A percentile compares a stretch with the other conserved stretches of the same genome.
phyloP scores from a whole-genome alignment of 2,797 vertebrate genomes.

The Rhinella marina region DNA sequence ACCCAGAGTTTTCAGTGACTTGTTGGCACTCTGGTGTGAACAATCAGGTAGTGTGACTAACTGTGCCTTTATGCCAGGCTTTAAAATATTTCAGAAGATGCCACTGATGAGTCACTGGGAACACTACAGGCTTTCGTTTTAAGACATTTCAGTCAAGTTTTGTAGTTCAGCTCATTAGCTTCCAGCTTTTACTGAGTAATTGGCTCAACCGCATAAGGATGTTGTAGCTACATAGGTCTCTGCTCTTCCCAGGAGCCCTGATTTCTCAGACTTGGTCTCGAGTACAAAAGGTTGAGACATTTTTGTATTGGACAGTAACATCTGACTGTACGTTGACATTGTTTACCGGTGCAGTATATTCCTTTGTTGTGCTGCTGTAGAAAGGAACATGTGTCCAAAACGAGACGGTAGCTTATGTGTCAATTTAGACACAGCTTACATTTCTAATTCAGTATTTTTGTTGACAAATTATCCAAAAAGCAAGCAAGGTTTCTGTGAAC shows the following conservation, averaged over 20 bases:
- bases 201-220: slow-evolving; percentile 20
- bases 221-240: slow-evolving; percentile 21
- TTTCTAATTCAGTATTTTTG: not conserved
- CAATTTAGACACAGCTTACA: not conserved
- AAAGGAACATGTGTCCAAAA: not conserved
- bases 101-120: slow-evolving; percentile 24
- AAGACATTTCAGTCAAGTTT: slow-evolving; percentile 32
- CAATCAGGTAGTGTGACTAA: slow-evolving; percentile 45
- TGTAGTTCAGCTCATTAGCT: slow-evolving; percentile 43
- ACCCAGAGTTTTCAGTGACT: slow-evolving; percentile 17
- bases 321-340: not conserved
- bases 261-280: not conserved
- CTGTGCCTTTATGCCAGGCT: slow-evolving; percentile 41
- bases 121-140: slow-evolving; percentile 29
- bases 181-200: slow-evolving; percentile 34
- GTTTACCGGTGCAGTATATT: not conserved
- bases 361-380: not conserved
- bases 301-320: not conserved
- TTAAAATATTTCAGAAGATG: slow-evolving; percentile 51
- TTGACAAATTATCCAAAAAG: not conserved
- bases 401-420: not conserved
- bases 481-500: too few species aligned
- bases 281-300: not conserved
- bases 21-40: slow-evolving; percentile 50
- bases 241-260: not conserved